Percentiles rank a stretch among this genome's conserved stretches.
These are phyloP conservation scores for Pseudomyrmex flavicornis DNA, from an alignment of 1,140 invertebrate species.

Conservation along the genomic window DNA sequence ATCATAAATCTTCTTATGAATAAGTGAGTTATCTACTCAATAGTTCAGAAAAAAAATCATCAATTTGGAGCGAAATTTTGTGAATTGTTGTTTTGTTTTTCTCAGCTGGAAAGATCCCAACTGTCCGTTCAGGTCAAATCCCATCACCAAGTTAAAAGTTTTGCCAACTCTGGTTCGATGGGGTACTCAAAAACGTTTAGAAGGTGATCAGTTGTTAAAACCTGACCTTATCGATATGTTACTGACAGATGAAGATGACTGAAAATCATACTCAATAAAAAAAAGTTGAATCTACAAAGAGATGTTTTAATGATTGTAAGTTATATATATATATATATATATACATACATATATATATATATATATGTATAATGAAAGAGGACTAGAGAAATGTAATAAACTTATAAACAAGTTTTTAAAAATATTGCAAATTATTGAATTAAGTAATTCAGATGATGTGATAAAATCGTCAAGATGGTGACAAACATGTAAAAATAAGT, in stretches of 20 bases:
- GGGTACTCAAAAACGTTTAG: constrained; percentile 90
- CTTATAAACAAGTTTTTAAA: too few relatives aligned
- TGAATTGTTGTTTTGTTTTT: background rate
- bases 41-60: background rate
- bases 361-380: too few relatives aligned
- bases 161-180: constrained; percentile 91
- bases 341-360: too few relatives aligned
- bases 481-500: too few relatives aligned
- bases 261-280: background rate
- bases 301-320: too few relatives aligned
- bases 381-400: too few relatives aligned
- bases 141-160: constrained; percentile 88
- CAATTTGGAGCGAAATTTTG: background rate
- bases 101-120: constrained; percentile 90
- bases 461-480: too few relatives aligned
- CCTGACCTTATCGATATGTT: constrained; percentile 89
- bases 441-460: too few relatives aligned
- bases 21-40: background rate
- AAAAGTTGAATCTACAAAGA: too few relatives aligned
- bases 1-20: background rate
- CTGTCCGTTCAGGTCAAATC: constrained; percentile 90
- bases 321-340: too few relatives aligned
- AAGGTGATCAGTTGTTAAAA: constrained; percentile 89
- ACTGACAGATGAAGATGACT: constrained; percentile 86
- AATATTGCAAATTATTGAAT: too few relatives aligned